Evolutionary conservation across 1,140 invertebrate species (phyloP).

Genomic region (Calycopis cecrops): DNA sequence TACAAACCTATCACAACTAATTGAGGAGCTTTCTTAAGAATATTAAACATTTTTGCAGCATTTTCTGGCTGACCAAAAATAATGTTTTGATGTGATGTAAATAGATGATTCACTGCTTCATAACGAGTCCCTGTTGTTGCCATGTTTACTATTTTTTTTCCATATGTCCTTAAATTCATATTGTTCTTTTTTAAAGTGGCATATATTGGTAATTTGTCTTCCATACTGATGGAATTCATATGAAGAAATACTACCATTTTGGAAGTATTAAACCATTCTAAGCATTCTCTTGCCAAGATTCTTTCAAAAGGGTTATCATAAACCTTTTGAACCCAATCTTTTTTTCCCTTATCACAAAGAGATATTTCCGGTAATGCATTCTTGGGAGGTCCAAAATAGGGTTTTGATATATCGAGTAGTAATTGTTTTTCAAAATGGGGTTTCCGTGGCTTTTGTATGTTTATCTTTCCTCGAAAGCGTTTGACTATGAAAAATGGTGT

Average conservation of each 20-base stretch:
- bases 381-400: slow-evolving; percentile 70
- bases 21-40: slow-evolving; percentile 78
- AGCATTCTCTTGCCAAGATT: slow-evolving; percentile 81
- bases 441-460: slow-evolving; percentile 81
- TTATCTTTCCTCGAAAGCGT: slow-evolving; percentile 82
- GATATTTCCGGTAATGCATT: slow-evolving; percentile 47
- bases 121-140: slow-evolving; percentile 79
- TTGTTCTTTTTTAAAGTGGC: slow-evolving; percentile 77
- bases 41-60: slow-evolving; percentile 75
- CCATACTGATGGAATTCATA: slow-evolving; percentile 78
- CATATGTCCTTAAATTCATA: slow-evolving; percentile 81
- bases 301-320: slow-evolving; percentile 80
- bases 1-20: slow-evolving; percentile 79
- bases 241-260: slow-evolving; percentile 83
- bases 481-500: slow-evolving; percentile 74
- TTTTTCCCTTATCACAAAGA: slow-evolving; percentile 39
- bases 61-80: slow-evolving; percentile 80
- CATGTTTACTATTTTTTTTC: slow-evolving; percentile 74
- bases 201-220: slow-evolving; percentile 77
- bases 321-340: slow-evolving; percentile 29
- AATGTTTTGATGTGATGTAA: slow-evolving; percentile 75
- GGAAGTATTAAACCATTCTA: slow-evolving; percentile 81
- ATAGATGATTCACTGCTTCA: slow-evolving; percentile 76
- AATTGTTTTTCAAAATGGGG: slow-evolving; percentile 80
- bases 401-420: slow-evolving; percentile 78